Conservation (phyloP, 2,888 invertebrate genomes). For the Pediacus dermestoides region DNA sequence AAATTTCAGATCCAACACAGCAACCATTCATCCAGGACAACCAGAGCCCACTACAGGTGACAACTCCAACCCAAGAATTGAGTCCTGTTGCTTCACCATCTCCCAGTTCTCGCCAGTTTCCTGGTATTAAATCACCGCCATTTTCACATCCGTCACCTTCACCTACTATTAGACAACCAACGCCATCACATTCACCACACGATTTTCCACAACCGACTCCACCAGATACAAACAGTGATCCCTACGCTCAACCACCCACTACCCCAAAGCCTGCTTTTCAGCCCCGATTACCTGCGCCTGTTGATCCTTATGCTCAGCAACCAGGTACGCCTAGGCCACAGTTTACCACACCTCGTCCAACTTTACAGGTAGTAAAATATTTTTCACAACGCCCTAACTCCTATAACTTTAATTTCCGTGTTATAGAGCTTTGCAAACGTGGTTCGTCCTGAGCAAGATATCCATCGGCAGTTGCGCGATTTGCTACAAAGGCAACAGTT, state of each 20-base stretch:
- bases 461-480: constrained; percentile 76
- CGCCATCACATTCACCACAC: constrained; percentile 35
- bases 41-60: constrained; percentile 38
- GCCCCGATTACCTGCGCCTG: constrained; percentile 31
- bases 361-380: no score
- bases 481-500: constrained; percentile 70
- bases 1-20: constrained; percentile 48
- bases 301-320: constrained; percentile 54
- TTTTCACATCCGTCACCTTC: constrained; percentile 33
- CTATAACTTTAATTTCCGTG: constrained; percentile 3
- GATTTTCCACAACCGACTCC: constrained; percentile 31
- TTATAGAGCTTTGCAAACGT: constrained; percentile 30
- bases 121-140: constrained; percentile 43
- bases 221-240: constrained; percentile 47
- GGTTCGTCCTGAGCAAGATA: constrained; percentile 50
- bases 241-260: constrained; percentile 55
- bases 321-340: constrained; percentile 56
- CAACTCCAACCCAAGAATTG: constrained; percentile 39
- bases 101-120: constrained; percentile 40
- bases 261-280: constrained; percentile 51
- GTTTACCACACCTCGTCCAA: constrained; percentile 38
- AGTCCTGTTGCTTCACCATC: constrained; percentile 41
- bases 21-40: constrained; percentile 38
- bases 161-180: constrained; percentile 37
- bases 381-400: no score